Evolutionary conservation across 1,140 invertebrate species (phyloP).

Genomic region (Apis mellifera): DNA sequence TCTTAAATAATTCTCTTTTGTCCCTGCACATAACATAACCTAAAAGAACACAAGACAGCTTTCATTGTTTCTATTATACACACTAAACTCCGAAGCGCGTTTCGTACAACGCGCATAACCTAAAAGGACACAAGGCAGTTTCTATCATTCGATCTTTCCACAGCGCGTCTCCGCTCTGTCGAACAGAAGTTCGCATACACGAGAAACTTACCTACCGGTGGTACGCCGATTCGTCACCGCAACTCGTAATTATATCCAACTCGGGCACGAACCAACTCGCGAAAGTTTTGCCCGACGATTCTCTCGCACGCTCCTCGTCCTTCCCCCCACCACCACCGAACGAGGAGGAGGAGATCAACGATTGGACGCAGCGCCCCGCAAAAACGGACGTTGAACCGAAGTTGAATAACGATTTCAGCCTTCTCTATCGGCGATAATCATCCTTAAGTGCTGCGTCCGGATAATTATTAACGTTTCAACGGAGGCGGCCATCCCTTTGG

Average conservation of each 20-base stretch:
- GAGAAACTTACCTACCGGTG: slow-evolving; percentile 33
- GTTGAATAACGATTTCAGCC: slow-evolving; percentile 53
- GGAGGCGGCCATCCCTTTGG: slow-evolving; percentile 14
- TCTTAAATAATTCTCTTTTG: too few species aligned
- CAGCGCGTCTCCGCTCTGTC: neutral
- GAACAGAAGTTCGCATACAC: slow-evolving; percentile 16
- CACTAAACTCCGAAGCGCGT: too few species aligned
- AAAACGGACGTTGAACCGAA: slow-evolving; percentile 49
- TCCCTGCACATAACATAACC: too few species aligned
- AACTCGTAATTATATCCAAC: slow-evolving; percentile 65
- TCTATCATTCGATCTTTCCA: slow-evolving; percentile 20
- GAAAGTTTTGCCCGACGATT: slow-evolving; percentile 42
- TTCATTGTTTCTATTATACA: slow-evolving; percentile 11
- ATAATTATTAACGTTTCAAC: slow-evolving; percentile 49
- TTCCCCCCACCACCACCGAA: neutral
- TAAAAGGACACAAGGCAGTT: neutral
- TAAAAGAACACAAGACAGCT: neutral
- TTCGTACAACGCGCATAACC: too few species aligned
- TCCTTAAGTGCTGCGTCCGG: slow-evolving; percentile 29
- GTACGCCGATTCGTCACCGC: slow-evolving; percentile 48
- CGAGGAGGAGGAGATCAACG: slow-evolving; percentile 1
- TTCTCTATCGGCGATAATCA: slow-evolving; percentile 37
- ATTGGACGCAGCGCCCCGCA: neutral
- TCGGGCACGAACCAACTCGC: slow-evolving; percentile 6
- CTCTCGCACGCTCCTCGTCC: neutral